Evolutionary conservation across 2,797 vertebrate genomes (phyloP), one percentile per base, ranked within the genome.

Genomic region (Peromyscus attwateri): DNA sequence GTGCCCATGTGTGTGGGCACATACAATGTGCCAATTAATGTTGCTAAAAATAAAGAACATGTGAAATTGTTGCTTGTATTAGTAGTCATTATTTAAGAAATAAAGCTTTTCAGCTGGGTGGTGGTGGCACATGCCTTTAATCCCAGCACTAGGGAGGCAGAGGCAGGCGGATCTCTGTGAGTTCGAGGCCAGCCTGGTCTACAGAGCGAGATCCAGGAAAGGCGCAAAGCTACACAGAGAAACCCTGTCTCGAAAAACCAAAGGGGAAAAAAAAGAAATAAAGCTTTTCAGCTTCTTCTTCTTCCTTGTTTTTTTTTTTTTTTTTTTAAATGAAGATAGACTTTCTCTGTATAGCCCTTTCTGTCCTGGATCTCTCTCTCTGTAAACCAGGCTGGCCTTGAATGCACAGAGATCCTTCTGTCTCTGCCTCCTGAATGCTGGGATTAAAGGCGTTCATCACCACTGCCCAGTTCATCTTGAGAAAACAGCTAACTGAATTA

Each of bases 401-500:
- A 75, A 43, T 21, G 25, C 37, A 75, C 23, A 75, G 71, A 43
- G n/a, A 5, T 25, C 37, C 23, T 11, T 37, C 37, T 73, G 37
- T 19, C 37, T 73, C 37, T 73, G 70, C n/a, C 9, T 37, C 70
- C 19, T 31, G 3, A n/a, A 7, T n/a, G 70, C n/a, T 71, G 31
- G 70, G 19, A 37, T 71, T 71, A 71, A 71, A 37, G n/a, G n/a
- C 19, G 9, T 71, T 19, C n/a, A 8, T 8, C n/a, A 37, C 17
- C 70, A 73, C 37, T 11, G 6, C 71, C 40, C 10, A 25, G 64
- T 7, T 83, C 7, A 62, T 92, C 19, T 21, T 93, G 88, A 43
- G 55, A 94, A 97, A 93, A 81, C 77, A 93, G 92, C 2, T 93
- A 40, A 89, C 13, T 27, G 66, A 52, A 77, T 92, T 94, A 49